phyloP scores from a whole-genome alignment of 2,113 vertebrate genomes.

The Sander vitreus region DNA sequence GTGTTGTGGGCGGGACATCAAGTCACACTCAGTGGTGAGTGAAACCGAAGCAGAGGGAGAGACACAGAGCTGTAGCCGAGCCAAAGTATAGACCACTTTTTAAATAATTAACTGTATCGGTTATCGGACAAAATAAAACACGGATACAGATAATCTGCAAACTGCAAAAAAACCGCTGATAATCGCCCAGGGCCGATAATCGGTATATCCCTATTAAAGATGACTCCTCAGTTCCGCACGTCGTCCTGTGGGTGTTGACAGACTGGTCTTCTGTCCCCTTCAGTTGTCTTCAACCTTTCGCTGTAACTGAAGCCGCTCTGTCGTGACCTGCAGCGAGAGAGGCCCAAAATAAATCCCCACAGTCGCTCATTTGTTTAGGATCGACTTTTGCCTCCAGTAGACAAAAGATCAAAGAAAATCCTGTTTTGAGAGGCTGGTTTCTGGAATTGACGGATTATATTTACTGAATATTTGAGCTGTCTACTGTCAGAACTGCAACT shows the following conservation, averaged over 20 bases:
- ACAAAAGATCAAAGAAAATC: slow-evolving; percentile 1
- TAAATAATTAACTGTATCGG: too few species aligned
- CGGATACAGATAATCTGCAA: too few species aligned
- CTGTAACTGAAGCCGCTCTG: slow-evolving; percentile 12
- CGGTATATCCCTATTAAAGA: too few species aligned
- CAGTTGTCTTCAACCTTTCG: slow-evolving; percentile 32
- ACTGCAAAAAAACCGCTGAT: too few species aligned
- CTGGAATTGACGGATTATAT: background rate
- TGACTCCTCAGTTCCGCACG: too few species aligned
- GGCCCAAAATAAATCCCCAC: slow-evolving; percentile 31
- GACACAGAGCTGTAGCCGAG: too few species aligned
- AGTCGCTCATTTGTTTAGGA: slow-evolving; percentile 30
- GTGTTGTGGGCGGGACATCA: too few species aligned
- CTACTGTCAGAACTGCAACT: background rate
- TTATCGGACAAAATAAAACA: too few species aligned
- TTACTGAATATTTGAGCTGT: background rate
- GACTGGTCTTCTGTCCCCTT: slow-evolving; percentile 27
- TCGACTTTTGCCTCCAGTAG: slow-evolving; percentile 22
- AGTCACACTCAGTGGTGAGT: too few species aligned
- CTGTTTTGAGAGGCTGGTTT: background rate
- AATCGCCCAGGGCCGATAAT: too few species aligned
- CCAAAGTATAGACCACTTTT: too few species aligned
- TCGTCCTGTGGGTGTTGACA: background rate
- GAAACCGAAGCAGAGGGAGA: too few species aligned
- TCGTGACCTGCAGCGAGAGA: slow-evolving; percentile 29